phyloP scores from a whole-genome alignment of 2,888 invertebrate genomes.

The Resseliella maxima region DNA sequence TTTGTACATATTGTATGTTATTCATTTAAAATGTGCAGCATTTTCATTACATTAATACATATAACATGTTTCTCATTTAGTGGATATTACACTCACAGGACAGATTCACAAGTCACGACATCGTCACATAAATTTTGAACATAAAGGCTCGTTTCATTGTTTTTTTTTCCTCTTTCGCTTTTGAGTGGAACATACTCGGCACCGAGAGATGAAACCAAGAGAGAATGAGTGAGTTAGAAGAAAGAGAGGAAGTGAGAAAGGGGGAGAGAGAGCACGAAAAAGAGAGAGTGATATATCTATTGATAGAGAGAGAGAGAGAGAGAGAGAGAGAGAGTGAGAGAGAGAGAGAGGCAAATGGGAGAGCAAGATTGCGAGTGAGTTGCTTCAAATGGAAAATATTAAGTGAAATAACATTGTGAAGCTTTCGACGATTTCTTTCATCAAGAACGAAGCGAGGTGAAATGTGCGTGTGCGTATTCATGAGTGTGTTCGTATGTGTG shows the following conservation, averaged over 20 bases:
- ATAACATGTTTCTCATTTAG: constrained; percentile 53
- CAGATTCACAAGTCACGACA: constrained; percentile 42
- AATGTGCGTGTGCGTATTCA: too few species aligned
- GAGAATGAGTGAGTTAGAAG: background rate
- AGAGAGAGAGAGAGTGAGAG: too few species aligned
- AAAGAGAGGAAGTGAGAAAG: background rate
- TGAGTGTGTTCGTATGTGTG: too few species aligned
- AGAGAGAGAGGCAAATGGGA: background rate
- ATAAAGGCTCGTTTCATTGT: background rate
- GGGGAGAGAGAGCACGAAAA: background rate
- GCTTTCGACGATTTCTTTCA: too few species aligned
- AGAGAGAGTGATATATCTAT: too few species aligned
- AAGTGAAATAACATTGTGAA: too few species aligned
- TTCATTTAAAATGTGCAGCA: constrained; percentile 49
- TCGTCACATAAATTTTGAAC: constrained; percentile 39
- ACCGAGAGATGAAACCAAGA: background rate
- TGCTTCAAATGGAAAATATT: too few species aligned
- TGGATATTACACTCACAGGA: constrained; percentile 46
- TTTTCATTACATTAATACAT: constrained; percentile 51
- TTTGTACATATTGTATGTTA: background rate
- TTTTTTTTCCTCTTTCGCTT: background rate
- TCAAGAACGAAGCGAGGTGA: too few species aligned
- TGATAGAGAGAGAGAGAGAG: background rate
- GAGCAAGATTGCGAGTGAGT: too few species aligned
- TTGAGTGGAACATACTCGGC: background rate